Conservation (phyloP, 1,140 invertebrate species). For the Philopotamus ludificatus region DNA sequence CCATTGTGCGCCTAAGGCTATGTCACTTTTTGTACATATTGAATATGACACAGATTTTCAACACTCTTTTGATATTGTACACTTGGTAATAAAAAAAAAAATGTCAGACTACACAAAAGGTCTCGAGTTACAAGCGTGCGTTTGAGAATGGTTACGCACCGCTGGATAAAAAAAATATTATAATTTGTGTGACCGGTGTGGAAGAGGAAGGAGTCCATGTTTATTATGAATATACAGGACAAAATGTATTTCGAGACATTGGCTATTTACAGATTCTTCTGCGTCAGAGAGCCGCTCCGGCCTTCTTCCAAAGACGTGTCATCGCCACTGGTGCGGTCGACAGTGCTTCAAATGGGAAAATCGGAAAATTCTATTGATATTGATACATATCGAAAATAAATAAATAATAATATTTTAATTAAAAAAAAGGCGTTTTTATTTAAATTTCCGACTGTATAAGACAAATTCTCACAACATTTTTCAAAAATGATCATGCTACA, state of each 20-base stretch:
- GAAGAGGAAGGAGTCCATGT: not conserved
- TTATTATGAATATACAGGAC: conserved; percentile 7
- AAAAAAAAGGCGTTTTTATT: too few species aligned
- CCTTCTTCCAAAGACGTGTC: not conserved
- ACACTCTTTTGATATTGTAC: too few species aligned
- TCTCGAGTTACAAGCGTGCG: not conserved
- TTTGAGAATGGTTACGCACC: not conserved
- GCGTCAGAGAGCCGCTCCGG: not conserved
- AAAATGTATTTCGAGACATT: not conserved
- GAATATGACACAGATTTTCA: not conserved
- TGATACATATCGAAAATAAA: too few species aligned
- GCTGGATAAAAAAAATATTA: not conserved
- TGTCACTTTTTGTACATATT: not conserved
- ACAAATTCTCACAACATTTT: too few species aligned
- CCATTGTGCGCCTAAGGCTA: too few species aligned
- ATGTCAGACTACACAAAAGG: not conserved
- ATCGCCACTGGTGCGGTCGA: not conserved
- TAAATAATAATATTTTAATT: too few species aligned
- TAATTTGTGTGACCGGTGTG: not conserved
- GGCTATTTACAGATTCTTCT: not conserved
- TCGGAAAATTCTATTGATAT: too few species aligned
- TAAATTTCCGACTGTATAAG: too few species aligned
- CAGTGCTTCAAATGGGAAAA: too few species aligned
- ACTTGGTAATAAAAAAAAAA: too few species aligned
- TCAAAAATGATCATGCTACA: too few species aligned